Evolutionary conservation across 92 coral and sea anemone species (phyloP).

Genomic region (Porites divaricata): DNA sequence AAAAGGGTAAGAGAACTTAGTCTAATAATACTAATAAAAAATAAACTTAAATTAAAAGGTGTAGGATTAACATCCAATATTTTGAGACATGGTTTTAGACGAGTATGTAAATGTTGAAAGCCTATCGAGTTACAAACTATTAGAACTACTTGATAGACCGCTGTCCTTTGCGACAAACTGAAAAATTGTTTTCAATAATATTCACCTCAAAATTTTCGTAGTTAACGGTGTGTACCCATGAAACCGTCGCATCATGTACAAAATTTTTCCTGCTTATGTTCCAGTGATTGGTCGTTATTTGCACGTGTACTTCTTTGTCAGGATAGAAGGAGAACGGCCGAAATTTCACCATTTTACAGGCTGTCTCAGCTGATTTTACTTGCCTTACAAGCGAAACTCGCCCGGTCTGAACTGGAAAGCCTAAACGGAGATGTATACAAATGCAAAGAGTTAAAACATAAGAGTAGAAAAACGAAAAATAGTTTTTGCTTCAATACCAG

Average conservation of each 20-base stretch:
- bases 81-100: too few relatives aligned
- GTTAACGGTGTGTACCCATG: constrained; percentile 68
- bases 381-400: background rate
- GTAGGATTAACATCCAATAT: too few relatives aligned
- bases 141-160: too few relatives aligned
- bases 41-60: too few relatives aligned
- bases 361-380: constrained; percentile 16
- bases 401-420: constrained; percentile 28
- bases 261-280: constrained; percentile 49
- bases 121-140: too few relatives aligned
- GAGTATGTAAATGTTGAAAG: too few relatives aligned
- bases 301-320: constrained; percentile 78
- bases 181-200: background rate
- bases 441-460: too few relatives aligned
- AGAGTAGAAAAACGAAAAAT: too few relatives aligned
- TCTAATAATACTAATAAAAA: too few relatives aligned
- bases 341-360: constrained; percentile 44
- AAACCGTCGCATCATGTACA: constrained; percentile 65
- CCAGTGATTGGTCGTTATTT: constrained; percentile 73
- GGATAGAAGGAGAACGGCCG: constrained; percentile 73
- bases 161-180: too few relatives aligned
- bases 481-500: too few relatives aligned
- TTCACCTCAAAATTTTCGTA: constrained; percentile 39
- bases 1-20: too few relatives aligned
- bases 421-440: background rate